Conservation (phyloP, 2,888 invertebrate species). For the Phengaris alcon region DNA sequence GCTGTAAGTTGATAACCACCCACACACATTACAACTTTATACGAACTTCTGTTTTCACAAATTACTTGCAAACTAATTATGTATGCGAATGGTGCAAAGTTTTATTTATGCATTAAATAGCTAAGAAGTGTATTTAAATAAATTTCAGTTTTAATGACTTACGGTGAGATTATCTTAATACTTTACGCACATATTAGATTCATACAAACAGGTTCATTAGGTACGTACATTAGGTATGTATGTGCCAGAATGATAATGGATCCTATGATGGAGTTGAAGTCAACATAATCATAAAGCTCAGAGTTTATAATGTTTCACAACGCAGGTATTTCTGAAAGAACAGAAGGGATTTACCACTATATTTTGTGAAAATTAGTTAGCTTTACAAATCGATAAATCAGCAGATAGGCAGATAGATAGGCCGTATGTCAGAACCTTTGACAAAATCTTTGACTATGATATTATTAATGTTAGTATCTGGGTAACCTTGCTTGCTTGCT, state of each 20-base stretch:
- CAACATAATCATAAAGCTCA: not conserved
- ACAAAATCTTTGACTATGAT: no score
- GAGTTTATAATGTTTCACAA: not conserved
- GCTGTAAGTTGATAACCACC: not conserved
- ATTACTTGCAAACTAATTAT: not conserved
- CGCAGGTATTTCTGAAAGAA: no score
- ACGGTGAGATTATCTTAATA: constrained; percentile 1
- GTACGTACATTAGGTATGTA: no score
- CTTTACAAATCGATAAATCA: no score
- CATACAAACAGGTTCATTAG: not conserved
- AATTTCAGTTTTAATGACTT: not conserved
- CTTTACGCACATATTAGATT: not conserved
- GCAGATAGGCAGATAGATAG: no score
- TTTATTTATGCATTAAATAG: not conserved
- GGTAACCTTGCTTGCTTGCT: no score
- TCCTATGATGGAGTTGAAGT: not conserved
- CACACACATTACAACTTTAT: constrained; percentile 7
- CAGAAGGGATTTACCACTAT: no score
- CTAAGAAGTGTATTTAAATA: constrained; percentile 9
- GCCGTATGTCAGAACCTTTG: no score
- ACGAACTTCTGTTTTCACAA: not conserved
- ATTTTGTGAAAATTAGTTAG: no score
- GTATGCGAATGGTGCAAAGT: not conserved
- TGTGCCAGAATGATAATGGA: not conserved
- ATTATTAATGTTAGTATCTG: no score